phyloP scores from a whole-genome alignment of 2,888 invertebrate species.

The Poecilus cupreus region DNA sequence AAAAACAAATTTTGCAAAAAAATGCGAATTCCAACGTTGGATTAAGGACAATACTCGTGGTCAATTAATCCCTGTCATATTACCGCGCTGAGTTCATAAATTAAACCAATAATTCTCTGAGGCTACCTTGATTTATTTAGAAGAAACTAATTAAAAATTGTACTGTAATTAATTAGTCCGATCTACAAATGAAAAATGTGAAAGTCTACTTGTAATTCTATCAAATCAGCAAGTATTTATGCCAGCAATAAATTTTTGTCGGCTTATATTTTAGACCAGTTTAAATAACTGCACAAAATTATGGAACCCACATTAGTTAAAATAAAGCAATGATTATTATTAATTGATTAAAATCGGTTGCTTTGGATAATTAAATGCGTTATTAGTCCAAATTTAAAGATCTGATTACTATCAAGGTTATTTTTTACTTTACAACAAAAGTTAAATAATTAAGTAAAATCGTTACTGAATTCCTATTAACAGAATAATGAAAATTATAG shows the following conservation, averaged over 20 bases:
- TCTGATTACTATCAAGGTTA: neutral
- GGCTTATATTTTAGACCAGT: constrained; percentile 2
- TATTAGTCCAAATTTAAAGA: neutral
- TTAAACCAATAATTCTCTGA: constrained; percentile 41
- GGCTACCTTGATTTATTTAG: constrained; percentile 48
- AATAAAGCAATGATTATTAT: constrained; percentile 19
- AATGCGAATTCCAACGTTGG: neutral
- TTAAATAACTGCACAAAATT: constrained; percentile 6
- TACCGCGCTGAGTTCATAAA: constrained; percentile 33
- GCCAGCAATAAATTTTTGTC: constrained; percentile 40
- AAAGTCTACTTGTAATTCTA: constrained; percentile 50
- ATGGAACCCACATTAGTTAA: neutral
- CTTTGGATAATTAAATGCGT: constrained; percentile 21
- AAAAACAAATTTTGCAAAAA: constrained; percentile 26
- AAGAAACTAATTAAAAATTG: constrained; percentile 53
- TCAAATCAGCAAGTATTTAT: constrained; percentile 50
- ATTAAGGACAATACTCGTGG: constrained; percentile 26
- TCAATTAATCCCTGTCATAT: constrained; percentile 48
- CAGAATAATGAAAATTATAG: neutral
- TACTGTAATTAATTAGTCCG: constrained; percentile 53
- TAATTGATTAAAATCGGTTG: constrained; percentile 19
- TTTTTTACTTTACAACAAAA: neutral
- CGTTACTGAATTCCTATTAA: neutral
- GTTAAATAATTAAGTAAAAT: constrained; percentile 2
- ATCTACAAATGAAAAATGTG: constrained; percentile 55